These are phyloP conservation scores for Protophormia terraenovae DNA, from an alignment of 2,888 invertebrate genomes.

Conservation along the genomic window DNA sequence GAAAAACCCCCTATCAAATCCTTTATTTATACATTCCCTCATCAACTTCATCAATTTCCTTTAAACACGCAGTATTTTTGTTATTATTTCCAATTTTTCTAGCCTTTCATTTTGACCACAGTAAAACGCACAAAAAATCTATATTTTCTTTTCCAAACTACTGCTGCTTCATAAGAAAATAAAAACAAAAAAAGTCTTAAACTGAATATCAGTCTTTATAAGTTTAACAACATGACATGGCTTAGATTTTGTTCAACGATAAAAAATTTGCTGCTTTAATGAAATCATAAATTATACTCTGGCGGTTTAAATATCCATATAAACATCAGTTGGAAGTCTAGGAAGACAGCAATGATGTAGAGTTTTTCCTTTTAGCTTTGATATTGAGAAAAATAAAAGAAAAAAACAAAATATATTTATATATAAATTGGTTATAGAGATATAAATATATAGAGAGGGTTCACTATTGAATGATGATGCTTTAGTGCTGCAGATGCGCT, in stretches of 20 bases:
- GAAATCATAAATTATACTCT: constrained; percentile 73
- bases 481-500: constrained; percentile 60
- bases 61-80: constrained; percentile 26
- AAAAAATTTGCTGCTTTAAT: constrained; percentile 72
- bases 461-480: constrained; percentile 54
- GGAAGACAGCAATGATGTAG: constrained; percentile 35
- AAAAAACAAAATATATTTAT: background rate
- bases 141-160: constrained; percentile 21
- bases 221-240: constrained; percentile 71
- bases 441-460: constrained; percentile 39
- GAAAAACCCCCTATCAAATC: too few relatives aligned
- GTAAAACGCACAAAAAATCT: constrained; percentile 22
- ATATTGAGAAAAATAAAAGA: background rate
- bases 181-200: constrained; percentile 22
- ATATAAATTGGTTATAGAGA: too few relatives aligned
- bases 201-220: constrained; percentile 57
- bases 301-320: constrained; percentile 64
- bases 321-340: constrained; percentile 51
- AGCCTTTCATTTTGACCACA: constrained; percentile 12
- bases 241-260: constrained; percentile 72
- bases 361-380: background rate
- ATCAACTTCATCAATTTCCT: background rate
- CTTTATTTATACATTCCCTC: background rate
- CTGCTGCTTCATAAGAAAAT: too few relatives aligned
- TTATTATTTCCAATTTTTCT: background rate